Evolutionary conservation across 2,888 invertebrate species (phyloP).

Genomic region (Cantharis flavilabris): DNA sequence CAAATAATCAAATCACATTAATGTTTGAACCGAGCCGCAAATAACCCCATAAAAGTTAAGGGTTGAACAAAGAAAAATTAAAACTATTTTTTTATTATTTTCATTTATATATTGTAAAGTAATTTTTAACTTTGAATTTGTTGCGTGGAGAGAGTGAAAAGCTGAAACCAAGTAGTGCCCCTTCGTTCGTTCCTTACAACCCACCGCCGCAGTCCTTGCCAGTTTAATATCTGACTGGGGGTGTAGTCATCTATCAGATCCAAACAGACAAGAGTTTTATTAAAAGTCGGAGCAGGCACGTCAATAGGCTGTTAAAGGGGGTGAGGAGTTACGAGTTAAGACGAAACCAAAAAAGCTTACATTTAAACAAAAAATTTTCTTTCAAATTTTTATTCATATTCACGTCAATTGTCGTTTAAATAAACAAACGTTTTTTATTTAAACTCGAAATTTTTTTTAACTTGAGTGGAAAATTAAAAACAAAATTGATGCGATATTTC

Average conservation of each 20-base stretch:
- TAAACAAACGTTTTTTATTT: not conserved
- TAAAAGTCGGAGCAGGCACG: constrained; percentile 59
- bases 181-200: constrained; percentile 30
- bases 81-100: constrained; percentile 6
- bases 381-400: not conserved
- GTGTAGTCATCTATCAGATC: constrained; percentile 62
- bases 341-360: constrained; percentile 26
- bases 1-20: constrained; percentile 43
- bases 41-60: constrained; percentile 39
- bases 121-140: constrained; percentile 19
- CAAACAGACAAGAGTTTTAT: constrained; percentile 63
- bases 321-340: constrained; percentile 24
- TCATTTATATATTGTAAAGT: constrained; percentile 8
- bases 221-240: constrained; percentile 59
- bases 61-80: constrained; percentile 13
- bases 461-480: no score
- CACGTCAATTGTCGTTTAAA: not conserved
- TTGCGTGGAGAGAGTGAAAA: constrained; percentile 44
- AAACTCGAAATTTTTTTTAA: not conserved
- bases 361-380: constrained; percentile 15
- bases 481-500: no score
- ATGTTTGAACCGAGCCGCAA: constrained; percentile 43
- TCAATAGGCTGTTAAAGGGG: constrained; percentile 50
- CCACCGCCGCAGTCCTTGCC: constrained; percentile 30
- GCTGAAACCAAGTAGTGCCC: constrained; percentile 45